A percentile compares a stretch with the other conserved stretches of the same genome.
Evolutionary conservation across 2,888 invertebrate genomes (phyloP).

Genomic region (Chalcis sispes): DNA sequence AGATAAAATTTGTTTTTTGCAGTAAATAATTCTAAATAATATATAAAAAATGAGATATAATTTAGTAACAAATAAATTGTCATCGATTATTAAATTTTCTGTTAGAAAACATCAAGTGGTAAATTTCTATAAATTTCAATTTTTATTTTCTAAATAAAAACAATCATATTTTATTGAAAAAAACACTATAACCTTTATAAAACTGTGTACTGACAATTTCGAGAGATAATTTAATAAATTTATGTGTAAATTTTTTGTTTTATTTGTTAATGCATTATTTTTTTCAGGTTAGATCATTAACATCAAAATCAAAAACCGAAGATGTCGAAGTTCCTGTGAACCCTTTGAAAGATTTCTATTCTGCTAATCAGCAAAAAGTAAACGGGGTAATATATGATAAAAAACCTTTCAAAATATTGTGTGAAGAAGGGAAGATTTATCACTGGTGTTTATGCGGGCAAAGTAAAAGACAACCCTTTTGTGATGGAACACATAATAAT

Average conservation of each 20-base stretch:
- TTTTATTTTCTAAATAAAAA: neutral
- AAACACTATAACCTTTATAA: too few species aligned
- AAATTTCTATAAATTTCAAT: neutral
- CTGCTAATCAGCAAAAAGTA: constrained; percentile 81
- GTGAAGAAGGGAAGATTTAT: constrained; percentile 80
- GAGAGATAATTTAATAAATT: constrained; percentile 25
- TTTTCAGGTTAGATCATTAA: constrained; percentile 15
- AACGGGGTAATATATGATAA: constrained; percentile 91
- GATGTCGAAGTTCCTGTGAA: constrained; percentile 83
- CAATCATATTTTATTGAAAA: too few species aligned
- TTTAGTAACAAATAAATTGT: constrained; percentile 18
- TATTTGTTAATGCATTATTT: constrained; percentile 14
- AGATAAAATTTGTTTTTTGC: too few species aligned
- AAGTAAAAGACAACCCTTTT: constrained; percentile 94
- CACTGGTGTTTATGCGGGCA: constrained; percentile 96
- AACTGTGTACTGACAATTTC: too few species aligned
- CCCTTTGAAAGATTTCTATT: constrained; percentile 79
- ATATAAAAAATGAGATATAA: constrained; percentile 38
- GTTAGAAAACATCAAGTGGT: constrained; percentile 11
- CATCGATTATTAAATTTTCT: neutral
- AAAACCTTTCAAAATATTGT: constrained; percentile 88
- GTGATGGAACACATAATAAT: constrained; percentile 94
- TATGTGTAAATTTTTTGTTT: neutral
- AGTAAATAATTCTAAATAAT: constrained; percentile 26
- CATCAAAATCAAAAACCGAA: constrained; percentile 52